Evolutionary conservation across 2,113 vertebrate genomes (phyloP).

Genomic region (Brachyistius frenatus): DNA sequence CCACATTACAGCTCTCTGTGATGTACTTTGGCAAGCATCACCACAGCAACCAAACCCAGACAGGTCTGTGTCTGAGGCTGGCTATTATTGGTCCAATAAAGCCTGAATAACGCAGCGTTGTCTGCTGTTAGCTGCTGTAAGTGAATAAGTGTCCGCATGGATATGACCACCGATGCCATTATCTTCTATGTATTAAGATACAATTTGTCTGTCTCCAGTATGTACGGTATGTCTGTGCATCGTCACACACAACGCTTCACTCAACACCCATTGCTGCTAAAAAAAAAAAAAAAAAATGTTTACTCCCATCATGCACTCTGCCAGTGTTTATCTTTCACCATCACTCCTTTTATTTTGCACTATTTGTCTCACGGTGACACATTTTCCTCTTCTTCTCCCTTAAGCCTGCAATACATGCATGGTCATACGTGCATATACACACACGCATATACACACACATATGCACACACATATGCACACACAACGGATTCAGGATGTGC

Average conservation of each 20-base stretch:
- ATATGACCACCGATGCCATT: slow-evolving; percentile 26
- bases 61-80: slow-evolving; percentile 42
- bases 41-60: slow-evolving; percentile 70
- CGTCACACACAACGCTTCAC: slow-evolving; percentile 50
- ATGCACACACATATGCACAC: slow-evolving; percentile 37
- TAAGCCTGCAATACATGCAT: slow-evolving; percentile 65
- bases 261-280: slow-evolving; percentile 7
- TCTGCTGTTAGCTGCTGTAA: slow-evolving; percentile 53
- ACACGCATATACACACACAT: slow-evolving; percentile 21
- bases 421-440: slow-evolving; percentile 16
- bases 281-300: slow-evolving; percentile 20
- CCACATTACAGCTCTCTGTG: slow-evolving; percentile 4
- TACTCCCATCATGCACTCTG: slow-evolving; percentile 19
- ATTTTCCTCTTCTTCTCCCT: slow-evolving; percentile 42
- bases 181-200: slow-evolving; percentile 42
- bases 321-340: slow-evolving; percentile 25
- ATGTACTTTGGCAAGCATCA: slow-evolving; percentile 50
- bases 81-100: slow-evolving; percentile 69
- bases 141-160: slow-evolving; percentile 37
- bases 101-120: slow-evolving; percentile 43
- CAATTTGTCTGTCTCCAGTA: slow-evolving; percentile 10
- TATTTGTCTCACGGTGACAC: slow-evolving; percentile 53
- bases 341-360: slow-evolving; percentile 41
- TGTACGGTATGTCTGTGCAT: slow-evolving; percentile 34
- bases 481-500: slow-evolving; percentile 65